Evolutionary conservation across 1,140 invertebrate species (phyloP), one percentile per base, ranked within the genome.

Genomic region (Drosophila yakuba): DNA sequence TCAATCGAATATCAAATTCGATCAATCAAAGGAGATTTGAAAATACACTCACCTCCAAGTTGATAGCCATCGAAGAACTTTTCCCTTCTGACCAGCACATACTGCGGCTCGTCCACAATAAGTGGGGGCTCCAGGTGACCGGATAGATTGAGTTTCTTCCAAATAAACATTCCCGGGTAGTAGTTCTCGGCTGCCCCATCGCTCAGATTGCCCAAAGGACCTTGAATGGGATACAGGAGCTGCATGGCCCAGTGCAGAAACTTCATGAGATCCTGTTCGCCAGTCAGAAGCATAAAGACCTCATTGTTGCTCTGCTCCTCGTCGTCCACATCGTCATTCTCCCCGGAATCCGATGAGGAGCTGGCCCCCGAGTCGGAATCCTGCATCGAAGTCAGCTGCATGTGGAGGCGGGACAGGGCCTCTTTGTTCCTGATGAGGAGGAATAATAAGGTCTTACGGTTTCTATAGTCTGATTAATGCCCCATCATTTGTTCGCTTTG

Each of bases 131-230:
- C 91, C 56, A 91, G 28, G 20, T 90, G 78, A 6, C 91, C 91
- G 0, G 91, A 92, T 3, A 91, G 63, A 45, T 92, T 92, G 1
- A 92, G 68, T 55, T 90, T 92, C 62, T 91, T 92, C 89, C 89
- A 92, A 0, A 89, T 58, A 36, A 78, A 91, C 88, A 91, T 90
- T 39, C 86, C 79, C 6, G 91, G 81, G 48, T 91, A 68, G 60
- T 92, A 90, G 38, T 58, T 81, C 4, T 86, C 89, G 0, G 84
- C 85, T 0, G 66, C 74, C n/a, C 61, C 75, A n/a, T 52, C 75
- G 25, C 62, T 78, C 2, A 67, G 32, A 41, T 75, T 74, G 17
- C 28, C 48, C 8, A 41, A 35, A 10, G 54, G 3, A 0, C 72
- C 57, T 45, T 81, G 66, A 52, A 67, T 72, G 12, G 90, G 80